Evolutionary conservation across 1,140 invertebrate genomes (phyloP), one percentile per base, ranked within the genome.

Genomic region (Ips typographus): DNA sequence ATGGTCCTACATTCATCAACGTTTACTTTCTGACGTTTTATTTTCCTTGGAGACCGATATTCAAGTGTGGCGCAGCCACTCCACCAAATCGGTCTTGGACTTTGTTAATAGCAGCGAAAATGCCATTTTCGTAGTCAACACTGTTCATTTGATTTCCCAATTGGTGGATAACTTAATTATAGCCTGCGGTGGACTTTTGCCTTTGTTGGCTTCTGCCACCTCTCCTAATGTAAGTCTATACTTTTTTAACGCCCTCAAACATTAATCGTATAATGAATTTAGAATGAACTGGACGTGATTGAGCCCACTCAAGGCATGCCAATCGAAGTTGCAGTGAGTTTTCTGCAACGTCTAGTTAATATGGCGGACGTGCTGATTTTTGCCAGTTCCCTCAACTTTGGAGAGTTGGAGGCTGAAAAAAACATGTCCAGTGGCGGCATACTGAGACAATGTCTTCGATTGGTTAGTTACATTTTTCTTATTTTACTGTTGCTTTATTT

Each of bases 361-460:
- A 94, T 99, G 91, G 95, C 96, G 1, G 98, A 99, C 80, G 94
- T 99, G 36, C 86, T 99, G 49, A 96, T 99, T 71, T 99, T 99
- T 84, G 95, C 96, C 58, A 97, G 94, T 77, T 95, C 95, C 4
- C 86, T 98, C 44, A 99, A 97, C 84, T 98, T 99, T 79, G 92
- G 91, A 61, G 98, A 99, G 83, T 83, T 99, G 42, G 98, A 99
- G 83, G 94, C 96, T 1, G 98, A 99, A 80, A 99, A 99, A 83
- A 99, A 98, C 79, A 99, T 99, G 96, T 97, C 96, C n/a, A 94
- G 92, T 77, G 98, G 98, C 40, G 98, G 97, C 49, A 99, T 99
- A 72, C 82, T 99, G 7, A 83, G 98, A 69, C 98, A 99, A 83
- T 98, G 96, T 82, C 85, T 99, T 40, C 84, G 98, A 82, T 83